Conservation (phyloP, 2,113 vertebrate genomes). For the Regulus satrapa region DNA sequence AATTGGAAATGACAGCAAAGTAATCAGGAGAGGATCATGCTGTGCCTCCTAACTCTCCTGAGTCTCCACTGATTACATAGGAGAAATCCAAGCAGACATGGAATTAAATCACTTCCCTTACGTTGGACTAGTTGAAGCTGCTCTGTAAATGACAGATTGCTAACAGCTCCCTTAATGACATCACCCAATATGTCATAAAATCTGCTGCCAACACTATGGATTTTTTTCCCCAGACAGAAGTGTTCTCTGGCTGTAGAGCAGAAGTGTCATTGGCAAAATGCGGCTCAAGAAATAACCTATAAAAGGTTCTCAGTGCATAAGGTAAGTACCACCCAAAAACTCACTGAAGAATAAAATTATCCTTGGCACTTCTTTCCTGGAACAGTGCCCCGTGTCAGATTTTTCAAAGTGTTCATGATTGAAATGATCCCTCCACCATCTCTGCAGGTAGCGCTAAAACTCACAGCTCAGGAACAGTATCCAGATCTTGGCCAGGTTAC, state of each 20-base stretch:
- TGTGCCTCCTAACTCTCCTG: constrained; percentile 21
- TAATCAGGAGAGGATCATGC: constrained; percentile 24
- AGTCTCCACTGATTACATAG: not conserved
- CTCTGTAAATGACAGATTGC: constrained; percentile 59
- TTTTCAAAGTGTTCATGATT: constrained; percentile 4
- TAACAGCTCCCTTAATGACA: constrained; percentile 64
- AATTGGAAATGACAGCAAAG: constrained; percentile 20
- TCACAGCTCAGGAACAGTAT: not conserved
- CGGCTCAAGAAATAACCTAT: not conserved
- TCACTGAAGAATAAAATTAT: constrained; percentile 12
- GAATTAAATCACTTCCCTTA: constrained; percentile 48
- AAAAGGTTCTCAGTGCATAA: not conserved
- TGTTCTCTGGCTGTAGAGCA: constrained; percentile 4
- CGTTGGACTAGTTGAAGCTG: not conserved
- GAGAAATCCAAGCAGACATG: constrained; percentile 43
- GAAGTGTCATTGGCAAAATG: constrained; percentile 7
- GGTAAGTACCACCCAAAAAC: constrained; percentile 23
- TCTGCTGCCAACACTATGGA: constrained; percentile 39
- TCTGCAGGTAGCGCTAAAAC: constrained; percentile 5
- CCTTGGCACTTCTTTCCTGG: not conserved
- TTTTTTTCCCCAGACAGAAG: not conserved
- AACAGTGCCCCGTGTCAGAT: not conserved
- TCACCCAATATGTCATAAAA: constrained; percentile 63
- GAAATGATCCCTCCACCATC: constrained; percentile 24
- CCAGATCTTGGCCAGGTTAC: not conserved